Evolutionary conservation across 92 coral and sea anemone genomes (phyloP).

Genomic region (Meandrina meandrites): DNA sequence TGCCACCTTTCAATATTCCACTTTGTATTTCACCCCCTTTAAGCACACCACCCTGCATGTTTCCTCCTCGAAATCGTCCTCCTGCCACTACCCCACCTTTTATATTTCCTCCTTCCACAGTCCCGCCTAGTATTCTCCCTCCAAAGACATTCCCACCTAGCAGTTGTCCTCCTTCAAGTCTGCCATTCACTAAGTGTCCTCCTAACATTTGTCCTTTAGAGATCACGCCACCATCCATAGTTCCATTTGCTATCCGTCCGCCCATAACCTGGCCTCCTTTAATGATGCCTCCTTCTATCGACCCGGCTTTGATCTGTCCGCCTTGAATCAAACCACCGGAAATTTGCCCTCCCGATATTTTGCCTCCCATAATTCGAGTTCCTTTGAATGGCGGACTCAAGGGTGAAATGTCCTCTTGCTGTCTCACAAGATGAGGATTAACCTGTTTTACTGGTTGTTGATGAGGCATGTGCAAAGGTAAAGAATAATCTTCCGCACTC

Average conservation of each 20-base stretch:
- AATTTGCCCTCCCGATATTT: slow-evolving; percentile 91
- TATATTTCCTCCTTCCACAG: slow-evolving; percentile 78
- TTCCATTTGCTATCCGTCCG: slow-evolving; percentile 86
- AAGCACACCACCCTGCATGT: slow-evolving; percentile 78
- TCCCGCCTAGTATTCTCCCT: slow-evolving; percentile 84
- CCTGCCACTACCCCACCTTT: slow-evolving; percentile 84
- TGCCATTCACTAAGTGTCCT: slow-evolving; percentile 85
- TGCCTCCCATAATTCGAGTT: slow-evolving; percentile 83
- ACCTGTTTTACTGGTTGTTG: not conserved
- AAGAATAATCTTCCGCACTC: not conserved
- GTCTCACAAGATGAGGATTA: not conserved
- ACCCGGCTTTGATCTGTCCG: slow-evolving; percentile 85
- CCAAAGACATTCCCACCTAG: slow-evolving; percentile 86
- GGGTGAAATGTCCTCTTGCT: not conserved
- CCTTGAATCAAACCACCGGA: slow-evolving; percentile 93
- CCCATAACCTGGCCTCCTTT: slow-evolving; percentile 88
- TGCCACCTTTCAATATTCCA: slow-evolving; percentile 76
- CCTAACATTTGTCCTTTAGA: slow-evolving; percentile 83
- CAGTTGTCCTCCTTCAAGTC: slow-evolving; percentile 84
- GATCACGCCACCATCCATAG: slow-evolving; percentile 92
- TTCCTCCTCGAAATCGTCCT: slow-evolving; percentile 77
- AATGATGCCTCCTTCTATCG: slow-evolving; percentile 85
- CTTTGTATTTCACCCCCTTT: slow-evolving; percentile 79
- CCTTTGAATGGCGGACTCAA: slow-evolving; percentile 41
- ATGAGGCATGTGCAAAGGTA: not conserved